Evolutionary conservation across 2,797 vertebrate genomes (phyloP), one percentile per base, ranked within the genome.

Genomic region (Helostoma temminkii): DNA sequence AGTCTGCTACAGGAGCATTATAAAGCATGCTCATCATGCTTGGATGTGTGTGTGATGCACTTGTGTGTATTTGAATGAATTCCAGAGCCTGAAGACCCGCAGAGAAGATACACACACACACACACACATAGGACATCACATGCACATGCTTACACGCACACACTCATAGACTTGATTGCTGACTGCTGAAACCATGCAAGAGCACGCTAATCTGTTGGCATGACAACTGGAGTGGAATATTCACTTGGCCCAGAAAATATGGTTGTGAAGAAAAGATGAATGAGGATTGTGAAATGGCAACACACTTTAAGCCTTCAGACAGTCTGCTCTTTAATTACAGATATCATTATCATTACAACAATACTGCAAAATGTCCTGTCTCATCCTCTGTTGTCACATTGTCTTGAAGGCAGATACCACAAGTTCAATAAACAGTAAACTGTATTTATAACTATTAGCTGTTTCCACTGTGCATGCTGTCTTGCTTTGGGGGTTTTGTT

Each of bases 161-260:
- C 49, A 41, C 66, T 68, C 55, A 32, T 36, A 43, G 70, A 83
- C 59, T 43, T 57, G 43, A 28, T 62, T 55, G 70, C 28, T 2
- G 58, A 77, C 56, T 79, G 82, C 74, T 43, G 60, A 74, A 80
- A 73, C 82, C 74, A 80, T 46, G 71, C 85, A 73, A 76, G 72
- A 87, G 81, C 84, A 90, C 66, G 81, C 85, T 90, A 91, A 92
- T 92, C 88, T 89, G 87, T 89, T 89, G 86, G 85, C 89, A 91
- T 92, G 89, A 92, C 89, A 92, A 92, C 90, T 83, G 86, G 80
- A 90, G 85, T 90, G 86, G 87, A 91, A 92, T 87, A 87, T 88
- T 84, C 39, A 36, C 83, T 83, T 91, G 90, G 86, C 89, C 91
- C 90, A 90, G 89, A 93, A 93, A 93, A 91, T 88, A 84, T 80